phyloP scores from a whole-genome alignment of 1,140 invertebrate genomes.

The Meloidogyne exigua region DNA sequence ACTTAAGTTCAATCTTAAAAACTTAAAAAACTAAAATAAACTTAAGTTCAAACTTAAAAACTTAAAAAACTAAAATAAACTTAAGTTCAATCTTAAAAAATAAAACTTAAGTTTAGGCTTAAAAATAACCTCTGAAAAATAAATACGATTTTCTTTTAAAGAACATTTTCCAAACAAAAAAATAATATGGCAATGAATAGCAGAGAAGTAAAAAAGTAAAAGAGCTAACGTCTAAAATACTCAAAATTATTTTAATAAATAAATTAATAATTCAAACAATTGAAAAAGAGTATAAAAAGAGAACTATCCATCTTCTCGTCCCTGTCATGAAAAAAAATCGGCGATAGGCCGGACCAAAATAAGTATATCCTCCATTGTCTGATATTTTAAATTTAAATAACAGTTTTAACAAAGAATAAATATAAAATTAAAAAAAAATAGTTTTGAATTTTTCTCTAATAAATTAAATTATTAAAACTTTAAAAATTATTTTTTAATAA shows the following conservation, averaged over 20 bases:
- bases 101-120: too few relatives aligned
- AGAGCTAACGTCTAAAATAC: slow-evolving; percentile 28
- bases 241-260: background rate
- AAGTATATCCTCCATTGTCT: background rate
- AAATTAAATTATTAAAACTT: too few relatives aligned
- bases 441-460: too few relatives aligned
- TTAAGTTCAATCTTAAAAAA: slow-evolving; percentile 1
- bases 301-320: slow-evolving; percentile 8
- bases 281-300: slow-evolving; percentile 21
- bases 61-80: too few relatives aligned
- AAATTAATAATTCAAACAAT: slow-evolving; percentile 2
- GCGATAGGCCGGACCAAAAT: slow-evolving; percentile 11
- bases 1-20: slow-evolving; percentile 8
- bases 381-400: background rate
- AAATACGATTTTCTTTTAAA: slow-evolving; percentile 15
- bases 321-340: slow-evolving; percentile 17
- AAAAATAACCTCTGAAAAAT: background rate
- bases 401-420: background rate
- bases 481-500: too few relatives aligned
- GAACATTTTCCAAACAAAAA: slow-evolving; percentile 14
- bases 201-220: slow-evolving; percentile 35
- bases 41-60: slow-evolving; percentile 8
- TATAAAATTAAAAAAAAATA: background rate
- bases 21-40: too few relatives aligned
- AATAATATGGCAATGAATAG: slow-evolving; percentile 31